Conservation (phyloP, 2,113 vertebrate genomes). For the Murina feae region DNA sequence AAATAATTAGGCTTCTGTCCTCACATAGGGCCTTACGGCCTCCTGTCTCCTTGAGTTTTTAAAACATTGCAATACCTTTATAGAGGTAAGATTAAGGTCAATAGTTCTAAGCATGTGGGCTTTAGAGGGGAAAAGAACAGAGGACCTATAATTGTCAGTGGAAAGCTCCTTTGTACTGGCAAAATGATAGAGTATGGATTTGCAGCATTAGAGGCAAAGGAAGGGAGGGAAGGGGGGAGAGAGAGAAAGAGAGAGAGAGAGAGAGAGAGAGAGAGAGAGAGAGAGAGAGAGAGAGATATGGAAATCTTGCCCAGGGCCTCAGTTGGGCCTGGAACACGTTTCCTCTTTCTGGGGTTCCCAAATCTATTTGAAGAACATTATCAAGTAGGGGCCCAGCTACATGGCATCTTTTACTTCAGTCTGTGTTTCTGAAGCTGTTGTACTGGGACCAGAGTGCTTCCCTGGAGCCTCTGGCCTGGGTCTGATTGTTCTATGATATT, state of each 20-base stretch:
- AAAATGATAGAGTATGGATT: not conserved
- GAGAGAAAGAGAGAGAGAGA: not conserved
- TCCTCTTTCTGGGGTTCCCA: not conserved
- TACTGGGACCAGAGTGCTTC: not conserved
- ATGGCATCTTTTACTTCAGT: not conserved
- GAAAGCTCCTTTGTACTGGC: not conserved
- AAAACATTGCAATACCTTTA: not conserved
- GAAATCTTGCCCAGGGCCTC: not conserved
- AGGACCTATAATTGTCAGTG: not conserved
- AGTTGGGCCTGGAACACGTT: not conserved
- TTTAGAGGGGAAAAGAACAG: not conserved
- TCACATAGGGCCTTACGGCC: not conserved
- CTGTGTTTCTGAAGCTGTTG: not conserved
- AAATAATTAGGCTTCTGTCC: not conserved
- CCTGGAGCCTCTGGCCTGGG: accelerated
- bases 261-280: not conserved
- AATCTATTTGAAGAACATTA: not conserved
- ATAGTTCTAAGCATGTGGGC: not conserved
- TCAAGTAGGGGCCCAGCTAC: too few relatives aligned
- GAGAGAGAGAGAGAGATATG: not conserved
- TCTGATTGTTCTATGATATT: not conserved
- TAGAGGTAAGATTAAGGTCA: constrained; percentile 6
- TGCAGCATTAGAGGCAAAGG: not conserved
- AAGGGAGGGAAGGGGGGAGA: too few relatives aligned
- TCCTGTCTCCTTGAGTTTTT: not conserved